These are phyloP conservation scores for Drosophila longiperda DNA, from an alignment of 2,888 invertebrate genomes.

Conservation along the genomic window DNA sequence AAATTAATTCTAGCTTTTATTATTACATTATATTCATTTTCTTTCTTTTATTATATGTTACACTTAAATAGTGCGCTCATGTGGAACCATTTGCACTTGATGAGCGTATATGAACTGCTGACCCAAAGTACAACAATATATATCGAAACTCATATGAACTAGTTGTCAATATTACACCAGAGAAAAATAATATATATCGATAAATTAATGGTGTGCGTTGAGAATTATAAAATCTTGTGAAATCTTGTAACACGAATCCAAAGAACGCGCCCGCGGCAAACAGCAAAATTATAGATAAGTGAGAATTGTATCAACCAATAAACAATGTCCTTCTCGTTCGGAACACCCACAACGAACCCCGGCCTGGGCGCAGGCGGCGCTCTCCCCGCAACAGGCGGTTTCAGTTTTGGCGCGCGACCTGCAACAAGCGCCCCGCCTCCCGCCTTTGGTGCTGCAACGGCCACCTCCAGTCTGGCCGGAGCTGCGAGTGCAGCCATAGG, in stretches of 20 bases:
- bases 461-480: constrained; percentile 38
- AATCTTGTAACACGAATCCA: background rate
- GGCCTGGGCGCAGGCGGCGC: constrained; percentile 45
- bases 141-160: constrained; percentile 13
- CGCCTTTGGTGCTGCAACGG: constrained; percentile 49
- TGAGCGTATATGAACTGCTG: background rate
- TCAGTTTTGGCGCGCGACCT: constrained; percentile 69
- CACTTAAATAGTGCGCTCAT: background rate
- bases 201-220: constrained; percentile 3
- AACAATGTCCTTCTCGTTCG: constrained; percentile 63
- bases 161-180: background rate
- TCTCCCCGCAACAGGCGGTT: constrained; percentile 44
- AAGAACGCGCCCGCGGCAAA: background rate
- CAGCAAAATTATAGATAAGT: constrained; percentile 6
- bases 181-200: constrained; percentile 8
- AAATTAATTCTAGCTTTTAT: too few relatives aligned
- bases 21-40: too few relatives aligned
- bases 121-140: background rate
- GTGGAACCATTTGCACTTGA: background rate
- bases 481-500: constrained; percentile 32
- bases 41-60: background rate
- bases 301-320: background rate
- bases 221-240: constrained; percentile 18
- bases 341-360: constrained; percentile 52
- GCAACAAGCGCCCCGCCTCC: constrained; percentile 58